Percentiles rank a stretch among this genome's conserved stretches.
phyloP scores from a whole-genome alignment of 2,797 vertebrate species.

The Pelochelys cantorii region DNA sequence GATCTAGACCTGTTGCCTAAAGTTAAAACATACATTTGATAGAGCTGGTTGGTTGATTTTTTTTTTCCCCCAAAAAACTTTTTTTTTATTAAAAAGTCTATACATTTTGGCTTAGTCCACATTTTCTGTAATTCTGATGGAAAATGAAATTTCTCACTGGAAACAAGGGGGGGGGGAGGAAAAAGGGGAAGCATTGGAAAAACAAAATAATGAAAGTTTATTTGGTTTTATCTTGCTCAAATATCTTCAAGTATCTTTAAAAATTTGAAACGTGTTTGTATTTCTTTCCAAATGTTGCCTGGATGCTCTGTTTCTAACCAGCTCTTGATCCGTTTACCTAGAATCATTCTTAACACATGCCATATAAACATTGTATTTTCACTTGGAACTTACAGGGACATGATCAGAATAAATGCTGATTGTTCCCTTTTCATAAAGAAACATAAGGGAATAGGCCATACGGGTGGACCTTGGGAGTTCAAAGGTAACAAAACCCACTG shows the following conservation, averaged over 20 bases:
- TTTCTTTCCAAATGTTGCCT: background rate
- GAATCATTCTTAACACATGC: background rate
- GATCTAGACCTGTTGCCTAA: background rate
- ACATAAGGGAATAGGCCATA: background rate
- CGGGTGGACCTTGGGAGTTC: accelerated
- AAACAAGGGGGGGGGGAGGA: background rate
- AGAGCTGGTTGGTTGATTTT: background rate
- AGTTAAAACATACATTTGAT: background rate
- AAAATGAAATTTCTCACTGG: background rate
- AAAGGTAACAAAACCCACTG: background rate
- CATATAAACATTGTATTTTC: background rate
- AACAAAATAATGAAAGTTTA: background rate
- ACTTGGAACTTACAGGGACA: background rate
- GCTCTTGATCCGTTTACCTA: background rate
- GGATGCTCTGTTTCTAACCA: background rate
- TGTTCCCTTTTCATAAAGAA: too few species aligned
- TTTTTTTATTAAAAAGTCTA: background rate
- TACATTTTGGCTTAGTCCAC: background rate
- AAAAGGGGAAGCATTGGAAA: background rate
- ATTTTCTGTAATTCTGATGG: background rate
- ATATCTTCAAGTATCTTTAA: background rate
- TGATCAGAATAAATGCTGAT: background rate
- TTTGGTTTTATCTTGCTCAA: background rate
- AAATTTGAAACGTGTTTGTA: background rate
- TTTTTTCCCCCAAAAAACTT: background rate